Evolutionary conservation across 2,888 invertebrate species (phyloP).

Genomic region (Drosophila dives): DNA sequence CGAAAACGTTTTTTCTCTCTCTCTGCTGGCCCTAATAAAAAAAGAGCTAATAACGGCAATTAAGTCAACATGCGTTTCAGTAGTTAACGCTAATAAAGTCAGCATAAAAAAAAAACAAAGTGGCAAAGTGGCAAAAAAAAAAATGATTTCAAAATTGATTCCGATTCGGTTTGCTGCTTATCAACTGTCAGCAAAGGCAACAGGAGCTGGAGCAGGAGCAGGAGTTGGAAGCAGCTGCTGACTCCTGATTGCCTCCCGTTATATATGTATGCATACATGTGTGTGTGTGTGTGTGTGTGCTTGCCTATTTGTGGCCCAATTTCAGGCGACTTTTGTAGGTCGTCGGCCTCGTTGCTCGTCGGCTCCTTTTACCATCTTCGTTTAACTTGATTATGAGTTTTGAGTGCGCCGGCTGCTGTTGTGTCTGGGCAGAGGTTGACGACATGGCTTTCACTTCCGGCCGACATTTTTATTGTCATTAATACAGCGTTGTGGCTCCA

Average conservation of each 20-base stretch:
- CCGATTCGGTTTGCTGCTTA: slow-evolving; percentile 38
- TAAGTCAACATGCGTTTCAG: slow-evolving; percentile 67
- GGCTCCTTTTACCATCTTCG: slow-evolving; percentile 32
- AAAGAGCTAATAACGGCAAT: slow-evolving; percentile 70
- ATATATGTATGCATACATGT: background rate
- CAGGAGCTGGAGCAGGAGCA: slow-evolving; percentile 14
- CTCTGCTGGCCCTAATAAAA: background rate
- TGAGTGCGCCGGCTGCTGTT: slow-evolving; percentile 16
- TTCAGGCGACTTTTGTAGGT: slow-evolving; percentile 58
- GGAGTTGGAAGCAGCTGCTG: slow-evolving; percentile 50
- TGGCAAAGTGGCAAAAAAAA: slow-evolving; percentile 22
- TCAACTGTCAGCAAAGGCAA: slow-evolving; percentile 49
- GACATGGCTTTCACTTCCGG: slow-evolving; percentile 20
- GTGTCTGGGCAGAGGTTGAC: slow-evolving; percentile 32
- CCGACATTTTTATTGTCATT: slow-evolving; percentile 14
- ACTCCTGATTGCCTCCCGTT: slow-evolving; percentile 12
- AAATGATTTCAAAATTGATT: slow-evolving; percentile 61
- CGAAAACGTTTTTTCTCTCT: slow-evolving; percentile 11
- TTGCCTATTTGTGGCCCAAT: slow-evolving; percentile 61
- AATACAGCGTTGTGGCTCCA: background rate
- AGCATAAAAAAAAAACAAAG: slow-evolving; percentile 24
- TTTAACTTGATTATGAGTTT: slow-evolving; percentile 14
- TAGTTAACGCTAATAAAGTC: slow-evolving; percentile 68
- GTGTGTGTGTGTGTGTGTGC: slow-evolving; percentile 12
- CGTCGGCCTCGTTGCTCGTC: slow-evolving; percentile 53